Percentiles rank a stretch among this genome's conserved stretches.
phyloP scores from a whole-genome alignment of 2,113 vertebrate genomes.

The Siniperca chuatsi region DNA sequence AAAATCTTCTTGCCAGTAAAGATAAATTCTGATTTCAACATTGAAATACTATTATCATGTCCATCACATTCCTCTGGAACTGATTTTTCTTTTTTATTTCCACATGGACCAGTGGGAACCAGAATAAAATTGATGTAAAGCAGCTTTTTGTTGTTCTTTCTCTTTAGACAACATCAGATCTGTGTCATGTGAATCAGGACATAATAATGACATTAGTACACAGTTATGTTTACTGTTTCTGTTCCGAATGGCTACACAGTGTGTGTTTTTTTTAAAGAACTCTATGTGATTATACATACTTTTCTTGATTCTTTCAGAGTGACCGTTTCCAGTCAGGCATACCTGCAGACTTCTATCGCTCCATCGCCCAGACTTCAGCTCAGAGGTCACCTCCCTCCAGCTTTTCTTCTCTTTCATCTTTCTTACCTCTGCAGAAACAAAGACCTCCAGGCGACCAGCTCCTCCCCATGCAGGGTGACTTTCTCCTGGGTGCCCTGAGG shows the following conservation, averaged over 20 bases:
- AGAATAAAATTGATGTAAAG: no score
- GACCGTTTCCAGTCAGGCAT: conserved; percentile 65
- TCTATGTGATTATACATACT: background rate
- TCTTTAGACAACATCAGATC: background rate
- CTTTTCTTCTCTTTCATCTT: conserved; percentile 53
- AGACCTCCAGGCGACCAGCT: conserved; percentile 37
- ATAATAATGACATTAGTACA: background rate
- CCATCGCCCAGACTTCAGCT: conserved; percentile 59
- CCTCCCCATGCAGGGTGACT: conserved; percentile 55
- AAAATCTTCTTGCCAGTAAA: no score
- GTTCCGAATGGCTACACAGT: background rate
- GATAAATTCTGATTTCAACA: no score
- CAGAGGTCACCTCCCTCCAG: conserved; percentile 61
- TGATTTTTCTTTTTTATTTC: no score
- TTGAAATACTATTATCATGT: no score
- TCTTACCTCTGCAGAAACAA: conserved; percentile 54
- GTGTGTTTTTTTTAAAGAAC: background rate
- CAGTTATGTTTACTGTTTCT: background rate
- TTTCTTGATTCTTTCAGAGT: conserved; percentile 69
- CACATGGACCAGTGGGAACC: no score
- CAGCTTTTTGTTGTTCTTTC: no score
- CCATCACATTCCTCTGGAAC: no score
- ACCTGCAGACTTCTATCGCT: conserved; percentile 69
- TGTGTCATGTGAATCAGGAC: background rate
- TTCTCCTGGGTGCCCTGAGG: conserved; percentile 82